A percentile compares a stretch with the other conserved stretches of the same genome.
phyloP scores from a whole-genome alignment of 2,888 invertebrate species.

The Nephrotoma flavescens region DNA sequence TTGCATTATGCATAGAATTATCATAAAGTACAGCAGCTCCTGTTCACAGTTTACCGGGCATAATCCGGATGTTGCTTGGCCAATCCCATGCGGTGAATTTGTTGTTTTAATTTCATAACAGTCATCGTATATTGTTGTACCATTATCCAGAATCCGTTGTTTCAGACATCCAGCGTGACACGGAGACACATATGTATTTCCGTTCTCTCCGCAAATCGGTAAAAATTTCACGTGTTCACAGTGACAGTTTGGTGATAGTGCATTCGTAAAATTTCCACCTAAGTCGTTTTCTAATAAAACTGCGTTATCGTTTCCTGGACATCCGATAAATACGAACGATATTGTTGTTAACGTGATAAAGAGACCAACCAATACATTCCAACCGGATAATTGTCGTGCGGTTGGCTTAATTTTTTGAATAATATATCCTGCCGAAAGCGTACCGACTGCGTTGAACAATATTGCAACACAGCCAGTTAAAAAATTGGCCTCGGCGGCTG shows the following conservation, averaged over 20 bases:
- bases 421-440: constrained; percentile 40
- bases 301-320: constrained; percentile 34
- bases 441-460: constrained; percentile 27
- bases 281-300: constrained; percentile 1
- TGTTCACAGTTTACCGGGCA: not conserved
- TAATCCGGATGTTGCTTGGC: not conserved
- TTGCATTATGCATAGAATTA: not conserved
- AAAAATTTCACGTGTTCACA: constrained; percentile 49
- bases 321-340: constrained; percentile 42
- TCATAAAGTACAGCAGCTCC: not conserved
- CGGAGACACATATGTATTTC: constrained; percentile 28
- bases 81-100: not conserved
- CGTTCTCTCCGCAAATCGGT: constrained; percentile 44
- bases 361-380: constrained; percentile 41
- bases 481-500: constrained; percentile 30
- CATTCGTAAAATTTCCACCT: constrained; percentile 22
- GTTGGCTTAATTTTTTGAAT: constrained; percentile 42
- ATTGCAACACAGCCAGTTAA: not conserved
- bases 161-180: constrained; percentile 41
- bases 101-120: not conserved
- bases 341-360: constrained; percentile 37
- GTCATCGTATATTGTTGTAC: not conserved
- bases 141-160: not conserved
- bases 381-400: constrained; percentile 39
- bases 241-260: constrained; percentile 34